Conservation (phyloP, 1,140 invertebrate genomes). For the Akabosia matsudoensis region DNA sequence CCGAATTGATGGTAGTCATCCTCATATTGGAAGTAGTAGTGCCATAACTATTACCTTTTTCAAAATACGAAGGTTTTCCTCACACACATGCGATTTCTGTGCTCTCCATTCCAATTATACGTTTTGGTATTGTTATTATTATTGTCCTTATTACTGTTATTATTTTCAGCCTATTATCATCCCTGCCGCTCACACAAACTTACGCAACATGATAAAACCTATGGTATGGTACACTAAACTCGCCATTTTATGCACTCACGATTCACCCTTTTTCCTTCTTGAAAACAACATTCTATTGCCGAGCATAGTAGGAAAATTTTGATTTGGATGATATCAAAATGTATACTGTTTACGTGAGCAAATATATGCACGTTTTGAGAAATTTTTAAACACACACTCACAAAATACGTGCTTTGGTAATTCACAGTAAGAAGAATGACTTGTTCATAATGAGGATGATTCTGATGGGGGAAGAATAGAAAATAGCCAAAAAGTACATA, state of each 20-base stretch:
- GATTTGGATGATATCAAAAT: background rate
- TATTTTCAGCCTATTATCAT: conserved; percentile 24
- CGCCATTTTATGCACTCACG: conserved; percentile 1
- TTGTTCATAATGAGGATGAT: conserved; percentile 14
- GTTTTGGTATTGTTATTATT: background rate
- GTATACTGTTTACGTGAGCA: background rate
- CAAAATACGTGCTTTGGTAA: conserved; percentile 11
- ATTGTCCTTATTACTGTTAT: conserved; percentile 20
- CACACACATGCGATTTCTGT: background rate
- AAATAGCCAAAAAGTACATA: background rate
- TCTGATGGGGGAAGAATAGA: background rate
- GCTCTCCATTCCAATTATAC: conserved; percentile 13
- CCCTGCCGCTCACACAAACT: conserved; percentile 8
- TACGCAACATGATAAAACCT: background rate
- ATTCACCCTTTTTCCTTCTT: background rate
- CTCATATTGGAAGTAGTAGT: too few species aligned
- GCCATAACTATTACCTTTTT: background rate
- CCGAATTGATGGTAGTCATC: conserved; percentile 9
- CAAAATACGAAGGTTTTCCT: background rate
- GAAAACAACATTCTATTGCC: background rate
- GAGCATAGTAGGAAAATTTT: background rate
- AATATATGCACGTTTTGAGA: background rate
- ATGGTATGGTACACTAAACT: too few species aligned
- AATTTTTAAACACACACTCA: background rate
- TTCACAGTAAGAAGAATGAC: background rate